phyloP scores from a whole-genome alignment of 2,113 vertebrate genomes.

The Cyprichromis sp. region DNA sequence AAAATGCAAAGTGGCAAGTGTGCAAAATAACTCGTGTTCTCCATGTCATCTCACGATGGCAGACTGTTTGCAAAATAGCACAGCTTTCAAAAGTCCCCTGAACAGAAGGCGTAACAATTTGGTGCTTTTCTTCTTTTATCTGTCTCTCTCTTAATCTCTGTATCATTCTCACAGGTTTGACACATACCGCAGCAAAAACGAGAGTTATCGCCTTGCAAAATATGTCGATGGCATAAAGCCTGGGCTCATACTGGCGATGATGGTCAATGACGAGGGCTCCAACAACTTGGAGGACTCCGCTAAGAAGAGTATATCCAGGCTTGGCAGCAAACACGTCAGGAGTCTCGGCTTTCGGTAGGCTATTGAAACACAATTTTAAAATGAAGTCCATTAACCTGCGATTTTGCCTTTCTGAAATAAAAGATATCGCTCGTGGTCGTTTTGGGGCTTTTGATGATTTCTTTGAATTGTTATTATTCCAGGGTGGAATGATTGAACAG shows the following conservation, averaged over 20 bases:
- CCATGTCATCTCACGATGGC: not conserved
- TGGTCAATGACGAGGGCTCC: slow-evolving; percentile 95
- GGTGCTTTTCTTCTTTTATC: not conserved
- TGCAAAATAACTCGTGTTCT: not conserved
- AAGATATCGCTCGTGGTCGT: not conserved
- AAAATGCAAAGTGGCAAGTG: not conserved
- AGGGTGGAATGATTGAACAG: fast-evolving
- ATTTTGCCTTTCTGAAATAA: not conserved
- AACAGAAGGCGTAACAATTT: not conserved
- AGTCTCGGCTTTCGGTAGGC: slow-evolving; percentile 87
- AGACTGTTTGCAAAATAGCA: not conserved
- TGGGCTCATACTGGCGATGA: slow-evolving; percentile 82
- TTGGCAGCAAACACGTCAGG: slow-evolving; percentile 88
- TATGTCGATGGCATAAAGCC: slow-evolving; percentile 73
- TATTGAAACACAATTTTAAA: not conserved
- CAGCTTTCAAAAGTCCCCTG: not conserved
- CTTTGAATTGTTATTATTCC: not conserved
- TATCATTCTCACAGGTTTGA: slow-evolving; percentile 77
- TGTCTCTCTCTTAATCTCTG: not conserved
- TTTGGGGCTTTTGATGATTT: not conserved
- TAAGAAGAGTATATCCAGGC: slow-evolving; percentile 79
- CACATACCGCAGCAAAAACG: slow-evolving; percentile 86
- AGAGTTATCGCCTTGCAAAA: slow-evolving; percentile 83
- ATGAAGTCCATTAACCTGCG: not conserved
- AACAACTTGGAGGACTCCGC: slow-evolving; percentile 86